A percentile compares a stretch with the other conserved stretches of the same genome.
Evolutionary conservation across 2,888 invertebrate species (phyloP).

Genomic region (Frankliniella intonsa): DNA sequence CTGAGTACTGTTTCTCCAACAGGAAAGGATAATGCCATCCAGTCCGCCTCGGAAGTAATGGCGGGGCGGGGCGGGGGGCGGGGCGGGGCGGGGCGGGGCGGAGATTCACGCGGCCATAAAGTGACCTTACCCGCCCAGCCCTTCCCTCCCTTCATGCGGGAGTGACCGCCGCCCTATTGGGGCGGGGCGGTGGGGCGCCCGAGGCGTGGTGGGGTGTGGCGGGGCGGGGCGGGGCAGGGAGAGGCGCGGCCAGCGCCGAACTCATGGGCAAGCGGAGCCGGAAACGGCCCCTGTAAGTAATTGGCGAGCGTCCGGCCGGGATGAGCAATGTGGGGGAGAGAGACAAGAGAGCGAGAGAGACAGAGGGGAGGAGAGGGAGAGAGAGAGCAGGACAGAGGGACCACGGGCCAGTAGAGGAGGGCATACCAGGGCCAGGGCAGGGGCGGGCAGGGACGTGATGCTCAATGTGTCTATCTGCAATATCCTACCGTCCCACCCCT

Average conservation of each 20-base stretch:
- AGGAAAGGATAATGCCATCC: slow-evolving; percentile 16
- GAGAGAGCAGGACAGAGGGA: background rate
- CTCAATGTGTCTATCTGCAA: too few species aligned
- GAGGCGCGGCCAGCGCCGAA: background rate
- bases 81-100: background rate
- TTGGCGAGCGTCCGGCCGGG: background rate
- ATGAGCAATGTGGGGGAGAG: background rate
- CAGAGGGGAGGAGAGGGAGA: slow-evolving; percentile 27
- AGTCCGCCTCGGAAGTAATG: background rate
- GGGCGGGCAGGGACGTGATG: background rate
- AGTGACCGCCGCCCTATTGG: too few species aligned
- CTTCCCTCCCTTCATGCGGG: background rate
- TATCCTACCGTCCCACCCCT: too few species aligned
- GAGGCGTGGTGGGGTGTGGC: too few species aligned
- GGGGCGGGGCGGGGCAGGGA: too few species aligned
- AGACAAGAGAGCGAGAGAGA: slow-evolving; percentile 29
- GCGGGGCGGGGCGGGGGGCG: background rate
- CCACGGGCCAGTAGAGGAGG: background rate
- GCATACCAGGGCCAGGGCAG: background rate
- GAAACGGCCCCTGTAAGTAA: background rate
- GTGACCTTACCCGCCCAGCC: background rate
- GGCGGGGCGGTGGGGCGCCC: too few species aligned
- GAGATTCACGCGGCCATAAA: background rate
- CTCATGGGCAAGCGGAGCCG: slow-evolving; percentile 10
- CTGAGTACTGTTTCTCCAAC: slow-evolving; percentile 13